These are phyloP conservation scores for Campoletis sonorensis DNA, from an alignment of 1,140 invertebrate genomes.

Conservation along the genomic window DNA sequence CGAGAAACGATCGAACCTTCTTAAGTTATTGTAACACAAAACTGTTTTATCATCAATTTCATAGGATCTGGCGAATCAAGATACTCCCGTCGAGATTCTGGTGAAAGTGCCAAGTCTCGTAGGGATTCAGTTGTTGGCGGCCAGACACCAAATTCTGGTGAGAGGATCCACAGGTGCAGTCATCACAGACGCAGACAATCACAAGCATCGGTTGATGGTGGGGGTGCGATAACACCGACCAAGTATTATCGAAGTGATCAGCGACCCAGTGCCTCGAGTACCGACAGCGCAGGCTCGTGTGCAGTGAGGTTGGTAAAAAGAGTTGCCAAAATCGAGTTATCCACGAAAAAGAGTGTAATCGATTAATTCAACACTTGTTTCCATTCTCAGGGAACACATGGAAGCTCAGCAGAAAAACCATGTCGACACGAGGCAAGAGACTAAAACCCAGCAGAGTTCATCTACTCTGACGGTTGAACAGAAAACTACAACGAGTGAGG, in stretches of 20 bases:
- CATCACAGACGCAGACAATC: constrained; percentile 74
- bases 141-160: constrained; percentile 68
- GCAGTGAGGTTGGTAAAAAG: constrained; percentile 66
- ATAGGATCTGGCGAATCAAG: constrained; percentile 72
- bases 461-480: constrained; percentile 48
- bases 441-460: constrained; percentile 46
- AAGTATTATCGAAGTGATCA: constrained; percentile 80
- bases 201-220: constrained; percentile 82
- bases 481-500: constrained; percentile 47
- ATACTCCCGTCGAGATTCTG: constrained; percentile 78
- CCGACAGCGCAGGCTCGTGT: constrained; percentile 79
- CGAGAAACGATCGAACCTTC: too few species aligned
- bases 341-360: neutral
- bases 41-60: neutral
- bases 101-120: constrained; percentile 80
- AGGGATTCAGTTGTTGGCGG: constrained; percentile 81
- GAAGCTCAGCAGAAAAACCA: constrained; percentile 63
- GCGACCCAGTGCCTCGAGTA: constrained; percentile 87
- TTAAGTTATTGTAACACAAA: too few species aligned
- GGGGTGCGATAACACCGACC: constrained; percentile 62
- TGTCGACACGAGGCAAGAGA: constrained; percentile 49
- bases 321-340: constrained; percentile 32
- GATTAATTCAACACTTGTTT: constrained; percentile 21
- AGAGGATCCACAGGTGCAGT: constrained; percentile 72
- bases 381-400: constrained; percentile 68